Evolutionary conservation across 2,888 invertebrate species (phyloP), one percentile per base, ranked within the genome.

Genomic region (Pemphredon lugubris): DNA sequence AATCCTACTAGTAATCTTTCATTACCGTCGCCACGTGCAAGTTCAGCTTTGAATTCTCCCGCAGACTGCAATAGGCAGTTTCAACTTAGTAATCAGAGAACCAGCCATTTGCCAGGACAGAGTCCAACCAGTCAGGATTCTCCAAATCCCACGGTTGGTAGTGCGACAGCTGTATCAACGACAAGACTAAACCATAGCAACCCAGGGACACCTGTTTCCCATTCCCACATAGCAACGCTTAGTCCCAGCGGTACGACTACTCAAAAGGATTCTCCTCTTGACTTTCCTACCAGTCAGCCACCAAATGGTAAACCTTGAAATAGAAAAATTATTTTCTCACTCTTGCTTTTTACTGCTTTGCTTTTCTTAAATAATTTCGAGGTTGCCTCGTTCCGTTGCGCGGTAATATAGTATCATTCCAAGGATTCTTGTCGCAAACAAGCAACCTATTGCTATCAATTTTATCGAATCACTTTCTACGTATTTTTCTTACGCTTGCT

Each of bases 21-120:
- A 13, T 89, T 95, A 75, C 94, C 95, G n/a, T 95, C 95, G 48
- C 95, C 95, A 0, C 91, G 94, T 44, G 93, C 93, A 61, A 93
- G 93, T 71, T 93, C 94, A 18, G 93, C 94, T 26, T 90, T 94
- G 9, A 94, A 94, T 88, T 94, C 95, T 26, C 95, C 94, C 1
- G 93, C 93, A 5, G 94, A 94, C 82, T 91, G 92, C 59, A 91
- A 91, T 77, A 87, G 92, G 67, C 91, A 92, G 54, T 92, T 92
- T 77, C 89, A 89, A 80, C 86, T 91, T 18, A 82, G 85, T 44
- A 85, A 80, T 67, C 86, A 86, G 61, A 83, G 86, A 71, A 82
- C 83, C 58, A 89, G 92, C 72, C 92, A 92, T 75, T 88, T 92
- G 86, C 91, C 92, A 39, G 93, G 93, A 54, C 93, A 93, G 78